These are phyloP conservation scores for Halesus radiatus DNA, from an alignment of 1,140 invertebrate species.

Conservation along the genomic window DNA sequence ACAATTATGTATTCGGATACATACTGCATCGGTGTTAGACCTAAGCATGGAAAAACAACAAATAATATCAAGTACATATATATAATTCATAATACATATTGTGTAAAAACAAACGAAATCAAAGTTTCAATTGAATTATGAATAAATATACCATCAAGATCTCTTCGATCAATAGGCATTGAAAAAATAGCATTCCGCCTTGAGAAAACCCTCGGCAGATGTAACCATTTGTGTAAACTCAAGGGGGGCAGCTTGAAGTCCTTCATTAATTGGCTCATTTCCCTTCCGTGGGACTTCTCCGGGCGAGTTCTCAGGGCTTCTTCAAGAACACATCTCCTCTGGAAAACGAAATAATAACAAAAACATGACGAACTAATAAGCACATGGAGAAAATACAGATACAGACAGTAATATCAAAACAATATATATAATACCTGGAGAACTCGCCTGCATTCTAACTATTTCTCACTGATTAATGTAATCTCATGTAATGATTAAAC, in stretches of 20 bases:
- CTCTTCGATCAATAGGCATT: constrained; percentile 73
- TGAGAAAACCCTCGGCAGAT: constrained; percentile 75
- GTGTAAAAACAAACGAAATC: not conserved
- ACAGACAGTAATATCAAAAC: too few relatives aligned
- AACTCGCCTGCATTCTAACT: too few relatives aligned
- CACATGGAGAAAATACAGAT: too few relatives aligned
- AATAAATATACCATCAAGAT: constrained; percentile 67
- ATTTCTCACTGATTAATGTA: too few relatives aligned
- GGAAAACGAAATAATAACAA: constrained; percentile 46
- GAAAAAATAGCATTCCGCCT: constrained; percentile 76
- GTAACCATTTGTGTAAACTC: constrained; percentile 71
- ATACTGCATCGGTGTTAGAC: constrained; percentile 75
- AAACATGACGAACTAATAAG: too few relatives aligned
- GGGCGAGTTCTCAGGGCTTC: constrained; percentile 73
- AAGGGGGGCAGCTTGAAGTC: constrained; percentile 61
- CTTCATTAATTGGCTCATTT: constrained; percentile 61
- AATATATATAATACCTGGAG: too few relatives aligned
- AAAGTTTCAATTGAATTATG: not conserved
- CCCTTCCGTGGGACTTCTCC: constrained; percentile 62
- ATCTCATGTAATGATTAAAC: not conserved
- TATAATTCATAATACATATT: too few relatives aligned
- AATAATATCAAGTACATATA: too few relatives aligned
- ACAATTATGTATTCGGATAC: constrained; percentile 73
- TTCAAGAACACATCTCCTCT: constrained; percentile 75
- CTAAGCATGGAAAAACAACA: constrained; percentile 59